Conservation (phyloP, 2,888 invertebrate species). For the Ashinkailepas kermadecensis region DNA sequence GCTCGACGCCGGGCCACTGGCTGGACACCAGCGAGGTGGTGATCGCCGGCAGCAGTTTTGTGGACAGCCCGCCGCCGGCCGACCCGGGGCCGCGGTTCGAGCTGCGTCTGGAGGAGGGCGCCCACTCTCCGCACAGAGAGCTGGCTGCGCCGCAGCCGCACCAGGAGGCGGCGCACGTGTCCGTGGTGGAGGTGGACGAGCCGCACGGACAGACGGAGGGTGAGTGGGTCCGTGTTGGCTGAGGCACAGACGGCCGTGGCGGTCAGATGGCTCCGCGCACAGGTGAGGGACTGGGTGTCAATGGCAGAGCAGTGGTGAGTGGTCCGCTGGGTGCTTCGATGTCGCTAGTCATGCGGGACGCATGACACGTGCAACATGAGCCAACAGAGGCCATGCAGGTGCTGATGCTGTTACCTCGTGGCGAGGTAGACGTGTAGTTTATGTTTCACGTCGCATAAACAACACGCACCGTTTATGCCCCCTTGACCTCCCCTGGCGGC, state of each 20-base stretch:
- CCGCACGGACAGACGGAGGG: neutral
- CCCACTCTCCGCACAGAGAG: neutral
- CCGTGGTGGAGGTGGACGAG: constrained; percentile 4
- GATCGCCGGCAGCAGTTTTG: constrained; percentile 58
- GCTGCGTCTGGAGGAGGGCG: neutral
- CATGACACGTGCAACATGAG: too few relatives aligned
- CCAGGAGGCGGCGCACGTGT: neutral
- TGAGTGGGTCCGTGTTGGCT: neutral
- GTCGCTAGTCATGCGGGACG: neutral
- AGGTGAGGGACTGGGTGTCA: neutral
- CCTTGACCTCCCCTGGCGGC: too few relatives aligned
- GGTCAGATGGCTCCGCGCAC: neutral
- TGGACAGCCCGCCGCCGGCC: constrained; percentile 23
- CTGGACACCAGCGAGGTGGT: constrained; percentile 79
- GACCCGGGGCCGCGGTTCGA: neutral
- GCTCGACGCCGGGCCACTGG: constrained; percentile 51
- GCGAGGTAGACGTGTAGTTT: too few relatives aligned
- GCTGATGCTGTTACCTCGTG: too few relatives aligned
- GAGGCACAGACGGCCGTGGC: neutral
- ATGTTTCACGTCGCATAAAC: too few relatives aligned
- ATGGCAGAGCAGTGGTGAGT: neutral
- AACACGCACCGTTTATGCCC: too few relatives aligned
- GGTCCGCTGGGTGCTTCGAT: neutral
- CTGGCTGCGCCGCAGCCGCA: neutral
- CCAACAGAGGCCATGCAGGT: too few relatives aligned